Evolutionary conservation across 2,888 invertebrate species (phyloP), one percentile per base, ranked within the genome.

Genomic region (Prosapia bicincta): DNA sequence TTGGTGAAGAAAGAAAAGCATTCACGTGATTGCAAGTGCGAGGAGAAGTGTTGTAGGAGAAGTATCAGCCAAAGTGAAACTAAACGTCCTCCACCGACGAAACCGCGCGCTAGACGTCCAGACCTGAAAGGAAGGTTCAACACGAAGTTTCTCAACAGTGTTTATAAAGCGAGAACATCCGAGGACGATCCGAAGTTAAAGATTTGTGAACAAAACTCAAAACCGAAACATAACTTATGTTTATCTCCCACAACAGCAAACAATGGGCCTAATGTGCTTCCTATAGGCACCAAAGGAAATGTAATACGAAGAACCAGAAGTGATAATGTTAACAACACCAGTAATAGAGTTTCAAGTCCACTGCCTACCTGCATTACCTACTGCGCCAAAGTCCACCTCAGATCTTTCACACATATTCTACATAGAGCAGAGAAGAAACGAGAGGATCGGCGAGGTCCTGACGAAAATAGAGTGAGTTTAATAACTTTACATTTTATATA

Each of bases 321-420:
- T 5, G 13, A 54, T 2, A 15, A 38, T 6, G n/a, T 20, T n/a
- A 54, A 20, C 20, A 69, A 69, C 24, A 30, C 1, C n/a, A 32
- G 26, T 54, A 26, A 30, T 30, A 23, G 76, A 15, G 26, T 30
- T 25, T 43, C 24, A 38, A 70, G 76, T 30, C 74, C 74, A 10
- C 3, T 74, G 54, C 69, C 76, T 1, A 71, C 76, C 65, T 30
- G 74, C 68, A 71, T 76, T 5, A 20, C 74, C 13, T 76, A 76
- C 68, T 76, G 74, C 43, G 66, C 76, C 28, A 76, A 67, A 32
- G 71, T 73, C 3, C 70, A 71, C 24, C 65, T 76, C 24, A 25
- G 76, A 6, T 76, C 76, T 2, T 76, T 75, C n/a, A 66, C 69
- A 9, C 77, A 74, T 28, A 75, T 77, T 26, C 24, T 75, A 69